phyloP scores from a whole-genome alignment of 1,140 invertebrate genomes.

The Trichogramma pretiosum region DNA sequence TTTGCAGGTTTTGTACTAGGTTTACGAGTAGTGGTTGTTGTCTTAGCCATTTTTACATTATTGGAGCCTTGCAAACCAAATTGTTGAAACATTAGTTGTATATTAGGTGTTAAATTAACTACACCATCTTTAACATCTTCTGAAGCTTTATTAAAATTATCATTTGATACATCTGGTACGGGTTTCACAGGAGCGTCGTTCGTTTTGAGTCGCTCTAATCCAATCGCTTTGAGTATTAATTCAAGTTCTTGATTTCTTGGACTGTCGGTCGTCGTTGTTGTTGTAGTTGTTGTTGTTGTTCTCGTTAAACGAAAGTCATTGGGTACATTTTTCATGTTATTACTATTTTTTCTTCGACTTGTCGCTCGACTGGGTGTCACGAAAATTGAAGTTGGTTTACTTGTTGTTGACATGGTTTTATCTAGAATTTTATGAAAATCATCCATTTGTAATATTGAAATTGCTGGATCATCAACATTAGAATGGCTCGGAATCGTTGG shows the following conservation, averaged over 20 bases:
- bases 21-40: conserved; percentile 23
- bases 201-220: conserved; percentile 24
- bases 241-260: too few relatives aligned
- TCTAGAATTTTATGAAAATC: conserved; percentile 6
- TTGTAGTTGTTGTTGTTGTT: conserved; percentile 27
- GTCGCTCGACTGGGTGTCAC: conserved; percentile 31
- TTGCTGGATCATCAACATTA: neutral
- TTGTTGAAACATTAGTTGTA: conserved; percentile 35
- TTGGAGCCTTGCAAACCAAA: conserved; percentile 35
- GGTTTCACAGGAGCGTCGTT: neutral
- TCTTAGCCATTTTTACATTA: conserved; percentile 5
- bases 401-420: neutral
- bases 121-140: conserved; percentile 31
- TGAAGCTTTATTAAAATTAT: conserved; percentile 29
- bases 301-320: conserved; percentile 19
- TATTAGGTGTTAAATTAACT: conserved; percentile 36
- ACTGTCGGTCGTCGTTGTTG: too few relatives aligned
- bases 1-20: conserved; percentile 19
- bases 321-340: conserved; percentile 11
- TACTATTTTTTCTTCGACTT: conserved; percentile 7
- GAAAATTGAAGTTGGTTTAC: conserved; percentile 26
- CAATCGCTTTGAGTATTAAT: conserved; percentile 40
- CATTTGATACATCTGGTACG: conserved; percentile 5
- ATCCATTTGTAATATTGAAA: conserved; percentile 1
- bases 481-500: conserved; percentile 22